phyloP scores from a whole-genome alignment of 2,888 invertebrate genomes.

The Subacronicta megacephala region DNA sequence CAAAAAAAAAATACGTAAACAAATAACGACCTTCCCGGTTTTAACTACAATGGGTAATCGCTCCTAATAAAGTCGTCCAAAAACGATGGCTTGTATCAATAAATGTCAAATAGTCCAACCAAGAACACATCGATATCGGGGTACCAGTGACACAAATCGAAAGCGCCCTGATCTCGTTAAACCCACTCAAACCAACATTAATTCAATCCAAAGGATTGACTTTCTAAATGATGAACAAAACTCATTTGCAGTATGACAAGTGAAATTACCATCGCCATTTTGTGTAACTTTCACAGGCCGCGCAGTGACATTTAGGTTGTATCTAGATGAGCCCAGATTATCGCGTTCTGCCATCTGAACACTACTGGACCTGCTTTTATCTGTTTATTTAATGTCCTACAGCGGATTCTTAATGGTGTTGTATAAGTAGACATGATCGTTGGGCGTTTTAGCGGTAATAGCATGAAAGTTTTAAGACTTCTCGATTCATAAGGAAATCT shows the following conservation, averaged over 20 bases:
- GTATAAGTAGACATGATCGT: constrained; percentile 49
- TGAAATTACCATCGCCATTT: constrained; percentile 71
- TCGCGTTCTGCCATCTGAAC: constrained; percentile 69
- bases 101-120: too few species aligned
- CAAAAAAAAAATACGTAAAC: too few species aligned
- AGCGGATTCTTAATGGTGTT: constrained; percentile 51
- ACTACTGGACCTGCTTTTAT: constrained; percentile 65
- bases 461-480: constrained; percentile 39
- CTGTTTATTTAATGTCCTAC: constrained; percentile 65
- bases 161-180: constrained; percentile 51
- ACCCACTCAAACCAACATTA: constrained; percentile 60
- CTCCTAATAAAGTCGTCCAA: too few species aligned
- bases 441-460: constrained; percentile 37
- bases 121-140: background rate
- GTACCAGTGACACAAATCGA: constrained; percentile 39
- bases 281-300: constrained; percentile 71
- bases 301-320: constrained; percentile 70
- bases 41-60: too few species aligned
- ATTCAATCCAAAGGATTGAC: constrained; percentile 77
- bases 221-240: constrained; percentile 87
- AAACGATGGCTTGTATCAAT: too few species aligned
- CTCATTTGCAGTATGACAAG: constrained; percentile 85
- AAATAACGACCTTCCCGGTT: too few species aligned
- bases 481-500: constrained; percentile 35
- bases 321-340: constrained; percentile 79